These are phyloP conservation scores for Tridacna crocea DNA, from an alignment of 2,888 invertebrate species.

Conservation along the genomic window DNA sequence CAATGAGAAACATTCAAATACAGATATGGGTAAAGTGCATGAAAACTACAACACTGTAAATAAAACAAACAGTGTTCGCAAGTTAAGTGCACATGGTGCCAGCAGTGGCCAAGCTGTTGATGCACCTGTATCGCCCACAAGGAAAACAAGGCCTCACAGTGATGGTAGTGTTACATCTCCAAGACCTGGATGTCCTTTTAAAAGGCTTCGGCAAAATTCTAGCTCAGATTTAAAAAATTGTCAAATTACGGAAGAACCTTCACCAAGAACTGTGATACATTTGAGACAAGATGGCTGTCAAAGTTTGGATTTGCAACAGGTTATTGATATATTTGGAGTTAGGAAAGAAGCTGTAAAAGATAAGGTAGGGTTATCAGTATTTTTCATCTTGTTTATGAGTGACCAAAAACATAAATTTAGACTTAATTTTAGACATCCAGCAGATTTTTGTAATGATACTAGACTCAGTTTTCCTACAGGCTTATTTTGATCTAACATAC, in stretches of 20 bases:
- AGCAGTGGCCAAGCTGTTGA: neutral
- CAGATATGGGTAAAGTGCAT: slow-evolving; percentile 12
- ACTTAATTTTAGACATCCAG: too few relatives aligned
- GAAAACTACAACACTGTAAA: neutral
- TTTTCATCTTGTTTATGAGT: too few relatives aligned
- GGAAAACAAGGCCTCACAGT: slow-evolving; percentile 30
- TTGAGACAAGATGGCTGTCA: slow-evolving; percentile 44
- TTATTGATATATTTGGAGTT: slow-evolving; percentile 27
- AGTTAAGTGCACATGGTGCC: neutral
- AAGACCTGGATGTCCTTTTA: slow-evolving; percentile 37
- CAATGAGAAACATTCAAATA: slow-evolving; percentile 1
- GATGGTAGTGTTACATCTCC: slow-evolving; percentile 43
- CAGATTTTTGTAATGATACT: too few relatives aligned
- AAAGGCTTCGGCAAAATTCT: slow-evolving; percentile 5
- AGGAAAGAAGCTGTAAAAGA: neutral
- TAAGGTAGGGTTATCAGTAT: neutral
- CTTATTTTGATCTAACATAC: too few relatives aligned
- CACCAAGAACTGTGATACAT: slow-evolving; percentile 6
- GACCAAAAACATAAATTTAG: too few relatives aligned
- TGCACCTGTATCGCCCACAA: slow-evolving; percentile 5
- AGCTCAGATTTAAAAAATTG: slow-evolving; percentile 25
- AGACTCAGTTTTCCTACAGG: too few relatives aligned
- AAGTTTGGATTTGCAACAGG: slow-evolving; percentile 44
- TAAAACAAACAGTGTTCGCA: neutral
- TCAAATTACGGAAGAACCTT: slow-evolving; percentile 41